A percentile compares a stretch with the other conserved stretches of the same genome.
Evolutionary conservation across 1,140 invertebrate genomes (phyloP).

Genomic region (Dendrolimus punctatus): DNA sequence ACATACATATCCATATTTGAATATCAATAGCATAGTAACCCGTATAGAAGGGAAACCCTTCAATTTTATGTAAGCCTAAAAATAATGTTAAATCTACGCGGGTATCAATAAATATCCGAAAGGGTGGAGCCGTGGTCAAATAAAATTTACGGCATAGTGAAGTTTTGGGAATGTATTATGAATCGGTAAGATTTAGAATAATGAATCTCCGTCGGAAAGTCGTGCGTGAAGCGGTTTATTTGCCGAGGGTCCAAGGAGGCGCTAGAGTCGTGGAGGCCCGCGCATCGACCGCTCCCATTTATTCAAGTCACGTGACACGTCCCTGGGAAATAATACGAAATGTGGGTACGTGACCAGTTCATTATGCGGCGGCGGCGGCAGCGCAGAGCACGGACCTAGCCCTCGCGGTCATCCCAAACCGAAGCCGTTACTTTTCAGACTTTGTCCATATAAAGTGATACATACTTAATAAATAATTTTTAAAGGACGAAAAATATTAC

Average conservation of each 20-base stretch:
- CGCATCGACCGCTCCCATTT: conserved; percentile 40
- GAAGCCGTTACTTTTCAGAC: conserved; percentile 17
- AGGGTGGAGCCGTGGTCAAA: conserved; percentile 3
- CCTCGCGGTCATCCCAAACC: conserved; percentile 34
- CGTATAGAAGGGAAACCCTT: too few relatives aligned
- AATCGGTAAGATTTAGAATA: conserved; percentile 60
- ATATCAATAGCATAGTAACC: too few relatives aligned
- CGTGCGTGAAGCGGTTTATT: conserved; percentile 70
- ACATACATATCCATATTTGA: too few relatives aligned
- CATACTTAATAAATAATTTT: too few relatives aligned
- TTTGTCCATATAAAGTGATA: too few relatives aligned
- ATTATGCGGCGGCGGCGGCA: conserved; percentile 57
- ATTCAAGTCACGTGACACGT: conserved; percentile 66
- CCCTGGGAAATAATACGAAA: conserved; percentile 71
- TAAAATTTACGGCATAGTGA: conserved; percentile 17
- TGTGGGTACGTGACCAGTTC: conserved; percentile 69
- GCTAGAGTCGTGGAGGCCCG: conserved; percentile 32
- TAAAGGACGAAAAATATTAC: too few relatives aligned
- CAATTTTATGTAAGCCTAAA: not conserved
- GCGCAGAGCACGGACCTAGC: conserved; percentile 27
- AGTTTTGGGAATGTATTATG: conserved; percentile 44
- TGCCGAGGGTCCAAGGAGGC: conserved; percentile 55
- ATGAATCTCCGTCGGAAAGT: conserved; percentile 64
- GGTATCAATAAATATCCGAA: not conserved
- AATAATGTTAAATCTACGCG: not conserved